These are phyloP conservation scores for Sebastes kiyomatsui DNA, from an alignment of 2,797 vertebrate genomes.

Conservation along the genomic window DNA sequence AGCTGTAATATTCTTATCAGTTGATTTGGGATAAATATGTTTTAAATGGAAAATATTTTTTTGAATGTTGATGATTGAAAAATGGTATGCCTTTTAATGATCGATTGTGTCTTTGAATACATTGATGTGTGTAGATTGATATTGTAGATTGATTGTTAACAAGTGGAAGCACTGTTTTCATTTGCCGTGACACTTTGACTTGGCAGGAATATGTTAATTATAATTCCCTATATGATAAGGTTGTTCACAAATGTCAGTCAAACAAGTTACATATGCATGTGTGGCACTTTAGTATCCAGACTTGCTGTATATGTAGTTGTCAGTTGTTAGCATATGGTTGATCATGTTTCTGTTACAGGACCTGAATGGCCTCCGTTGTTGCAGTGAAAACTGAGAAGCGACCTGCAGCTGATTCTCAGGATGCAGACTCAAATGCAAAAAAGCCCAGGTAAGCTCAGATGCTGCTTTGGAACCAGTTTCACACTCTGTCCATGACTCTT, in stretches of 20 bases:
- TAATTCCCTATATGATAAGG: not conserved
- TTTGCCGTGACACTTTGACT: not conserved
- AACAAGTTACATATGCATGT: no score
- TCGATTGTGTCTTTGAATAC: constrained; percentile 58
- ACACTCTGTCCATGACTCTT: not conserved
- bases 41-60: constrained; percentile 22
- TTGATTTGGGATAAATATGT: constrained; percentile 17
- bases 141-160: not conserved
- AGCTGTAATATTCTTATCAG: constrained; percentile 9
- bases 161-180: not conserved
- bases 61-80: constrained; percentile 35
- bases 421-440: constrained; percentile 90
- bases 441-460: constrained; percentile 88
- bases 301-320: not conserved
- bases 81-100: constrained; percentile 51
- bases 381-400: constrained; percentile 84
- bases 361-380: constrained; percentile 84
- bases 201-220: not conserved
- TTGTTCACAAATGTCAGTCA: not conserved
- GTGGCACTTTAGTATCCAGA: not conserved
- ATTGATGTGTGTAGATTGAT: constrained; percentile 21
- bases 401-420: constrained; percentile 82
- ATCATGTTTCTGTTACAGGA: constrained; percentile 62
- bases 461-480: not conserved
- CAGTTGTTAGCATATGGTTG: not conserved